Evolutionary conservation across 2,888 invertebrate genomes (phyloP), one percentile per base, ranked within the genome.

Genomic region (Sepioteuthis lessoniana): DNA sequence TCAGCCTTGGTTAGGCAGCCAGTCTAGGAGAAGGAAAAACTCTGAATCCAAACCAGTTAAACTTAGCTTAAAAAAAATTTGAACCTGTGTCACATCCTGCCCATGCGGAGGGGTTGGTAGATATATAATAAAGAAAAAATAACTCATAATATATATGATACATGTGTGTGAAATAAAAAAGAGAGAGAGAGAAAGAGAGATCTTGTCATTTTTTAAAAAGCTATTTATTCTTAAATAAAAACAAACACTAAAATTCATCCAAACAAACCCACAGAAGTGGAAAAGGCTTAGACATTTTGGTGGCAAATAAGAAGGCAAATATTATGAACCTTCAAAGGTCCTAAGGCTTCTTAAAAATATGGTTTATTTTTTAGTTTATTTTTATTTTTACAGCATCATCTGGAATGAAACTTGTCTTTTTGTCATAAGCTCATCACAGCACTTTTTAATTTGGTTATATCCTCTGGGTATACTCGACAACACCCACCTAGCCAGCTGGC

Each of bases 401-500:
- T n/a, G 76, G n/a, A 76, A 76, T 76, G 13, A 16, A 35, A 25
- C 16, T 76, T 31, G 28, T 76, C n/a, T 76, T 76, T 76, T n/a
- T 76, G n/a, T 76, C 19, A 76, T 76, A n/a, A 42, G 90, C n/a
- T 93, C 37, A 38, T 38, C 38, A 93, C 4, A 31, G 55, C 50
- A 35, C 16, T 35, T 50, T 93, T 93, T 37, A 93, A 50, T 93
- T 94, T 90, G 2, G 94, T 94, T 37, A 99, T 98, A 97, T 99
- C 98, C 0, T 98, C 98, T 1, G 99, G 98, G 96, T 98, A 98
- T 0, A 99, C 98, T 95, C 99, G 98, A 97, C 99, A 99, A 96
- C 99, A 99, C 0, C 99, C 99, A 42, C 99, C 99, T 92, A 99
- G 98, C 97, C 98, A 98, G 94, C 98, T 98, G 76, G 98, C 98